Evolutionary conservation across 1,140 invertebrate species (phyloP).

Genomic region (Metaphire vulgaris): DNA sequence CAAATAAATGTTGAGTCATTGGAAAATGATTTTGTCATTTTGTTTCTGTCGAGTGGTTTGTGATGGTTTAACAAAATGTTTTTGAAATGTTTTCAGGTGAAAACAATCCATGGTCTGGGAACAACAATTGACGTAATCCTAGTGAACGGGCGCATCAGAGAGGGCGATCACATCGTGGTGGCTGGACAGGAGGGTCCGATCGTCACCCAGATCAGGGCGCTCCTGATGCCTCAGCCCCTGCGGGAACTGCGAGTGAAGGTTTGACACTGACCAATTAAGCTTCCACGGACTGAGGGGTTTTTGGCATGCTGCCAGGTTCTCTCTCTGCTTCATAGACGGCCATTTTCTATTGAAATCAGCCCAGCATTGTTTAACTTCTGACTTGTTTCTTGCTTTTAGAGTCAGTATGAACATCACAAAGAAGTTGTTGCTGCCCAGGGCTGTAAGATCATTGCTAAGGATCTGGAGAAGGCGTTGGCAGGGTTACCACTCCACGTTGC

Average conservation of each 20-base stretch:
- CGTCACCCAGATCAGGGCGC: slow-evolving; percentile 89
- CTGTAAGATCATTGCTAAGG: slow-evolving; percentile 92
- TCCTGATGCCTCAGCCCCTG: slow-evolving; percentile 95
- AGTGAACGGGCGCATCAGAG: slow-evolving; percentile 84
- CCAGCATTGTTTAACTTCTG: slow-evolving; percentile 10
- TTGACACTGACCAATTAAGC: slow-evolving; percentile 30
- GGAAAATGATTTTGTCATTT: too few species aligned
- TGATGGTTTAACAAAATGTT: too few species aligned
- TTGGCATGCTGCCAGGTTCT: too few species aligned
- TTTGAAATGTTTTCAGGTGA: too few species aligned
- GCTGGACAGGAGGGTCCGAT: slow-evolving; percentile 98
- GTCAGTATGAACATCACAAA: slow-evolving; percentile 90
- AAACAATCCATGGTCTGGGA: slow-evolving; percentile 91
- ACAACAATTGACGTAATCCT: slow-evolving; percentile 99
- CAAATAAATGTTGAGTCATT: too few species aligned
- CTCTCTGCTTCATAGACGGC: too few species aligned
- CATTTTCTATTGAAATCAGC: neutral
- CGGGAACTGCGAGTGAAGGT: slow-evolving; percentile 96
- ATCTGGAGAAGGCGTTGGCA: slow-evolving; percentile 95
- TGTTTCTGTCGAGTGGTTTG: too few species aligned
- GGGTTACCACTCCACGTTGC: slow-evolving; percentile 67
- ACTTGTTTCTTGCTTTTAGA: slow-evolving; percentile 62
- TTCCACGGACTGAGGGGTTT: too few species aligned
- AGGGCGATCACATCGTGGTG: slow-evolving; percentile 88
- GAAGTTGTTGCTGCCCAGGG: slow-evolving; percentile 93